Conservation (phyloP, 2,113 vertebrate species). For the Cyphomyrus plagiostoma region DNA sequence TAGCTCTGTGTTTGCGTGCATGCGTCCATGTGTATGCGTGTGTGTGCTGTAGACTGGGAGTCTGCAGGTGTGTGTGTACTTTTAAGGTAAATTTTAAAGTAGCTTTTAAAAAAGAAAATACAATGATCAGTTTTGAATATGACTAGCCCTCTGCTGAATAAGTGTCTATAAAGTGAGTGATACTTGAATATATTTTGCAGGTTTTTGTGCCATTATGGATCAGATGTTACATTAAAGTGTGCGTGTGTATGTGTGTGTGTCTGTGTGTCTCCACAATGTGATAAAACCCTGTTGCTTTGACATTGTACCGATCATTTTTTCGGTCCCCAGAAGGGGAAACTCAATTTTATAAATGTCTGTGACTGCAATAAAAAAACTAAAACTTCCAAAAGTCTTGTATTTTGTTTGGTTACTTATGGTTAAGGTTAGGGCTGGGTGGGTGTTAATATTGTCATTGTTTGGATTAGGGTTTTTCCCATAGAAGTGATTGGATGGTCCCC, state of each 20-base stretch:
- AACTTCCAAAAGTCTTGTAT: not conserved
- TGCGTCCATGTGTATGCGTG: no score
- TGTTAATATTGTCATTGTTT: not conserved
- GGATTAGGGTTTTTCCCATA: not conserved
- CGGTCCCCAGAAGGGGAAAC: not conserved
- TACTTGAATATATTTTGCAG: not conserved
- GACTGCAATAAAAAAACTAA: not conserved
- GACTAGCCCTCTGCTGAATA: not conserved
- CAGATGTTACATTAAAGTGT: not conserved
- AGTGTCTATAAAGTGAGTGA: not conserved
- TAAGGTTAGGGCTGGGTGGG: not conserved
- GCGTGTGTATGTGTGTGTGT: not conserved
- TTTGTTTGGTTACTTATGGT: not conserved
- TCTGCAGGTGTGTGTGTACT: not conserved
- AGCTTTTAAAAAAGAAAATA: not conserved
- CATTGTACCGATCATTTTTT: not conserved
- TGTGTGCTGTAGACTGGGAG: not conserved
- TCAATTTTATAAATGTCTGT: not conserved
- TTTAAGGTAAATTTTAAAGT: not conserved
- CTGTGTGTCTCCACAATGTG: not conserved
- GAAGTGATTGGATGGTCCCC: not conserved
- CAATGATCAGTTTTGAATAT: not conserved
- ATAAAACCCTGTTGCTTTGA: not conserved
- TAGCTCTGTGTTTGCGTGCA: not conserved
- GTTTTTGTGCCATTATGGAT: not conserved